Evolutionary conservation across 2,113 vertebrate species (phyloP).

Genomic region (Brachyhypopomus gauderio): DNA sequence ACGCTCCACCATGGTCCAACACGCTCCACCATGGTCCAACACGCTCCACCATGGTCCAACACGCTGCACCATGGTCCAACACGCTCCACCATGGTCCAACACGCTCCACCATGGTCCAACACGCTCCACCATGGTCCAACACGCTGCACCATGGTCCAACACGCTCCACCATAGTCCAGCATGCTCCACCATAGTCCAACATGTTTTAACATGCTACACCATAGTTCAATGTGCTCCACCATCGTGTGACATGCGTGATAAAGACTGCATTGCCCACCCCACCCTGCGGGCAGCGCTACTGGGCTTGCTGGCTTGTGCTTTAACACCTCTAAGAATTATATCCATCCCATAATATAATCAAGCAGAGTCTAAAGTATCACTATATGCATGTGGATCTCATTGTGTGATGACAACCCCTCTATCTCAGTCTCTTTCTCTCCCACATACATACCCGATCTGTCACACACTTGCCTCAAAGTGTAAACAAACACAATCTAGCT

Average conservation of each 20-base stretch:
- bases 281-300: too few species aligned
- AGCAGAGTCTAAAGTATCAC: too few species aligned
- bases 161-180: not conserved
- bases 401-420: not conserved
- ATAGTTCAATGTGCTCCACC: too few species aligned
- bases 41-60: not conserved
- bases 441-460: not conserved
- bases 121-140: not conserved
- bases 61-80: not conserved
- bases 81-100: not conserved
- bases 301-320: too few species aligned
- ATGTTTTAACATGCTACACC: not conserved
- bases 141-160: not conserved
- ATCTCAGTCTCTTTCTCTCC: not conserved
- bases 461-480: not conserved
- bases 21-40: not conserved
- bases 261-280: too few species aligned
- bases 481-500: constrained; percentile 1
- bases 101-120: not conserved
- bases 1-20: not conserved
- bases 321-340: too few species aligned
- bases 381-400: too few species aligned
- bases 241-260: too few species aligned
- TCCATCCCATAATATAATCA: too few species aligned
- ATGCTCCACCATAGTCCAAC: too few species aligned